Evolutionary conservation across 2,888 invertebrate species (phyloP).

Genomic region (Apodemia mormo): DNA sequence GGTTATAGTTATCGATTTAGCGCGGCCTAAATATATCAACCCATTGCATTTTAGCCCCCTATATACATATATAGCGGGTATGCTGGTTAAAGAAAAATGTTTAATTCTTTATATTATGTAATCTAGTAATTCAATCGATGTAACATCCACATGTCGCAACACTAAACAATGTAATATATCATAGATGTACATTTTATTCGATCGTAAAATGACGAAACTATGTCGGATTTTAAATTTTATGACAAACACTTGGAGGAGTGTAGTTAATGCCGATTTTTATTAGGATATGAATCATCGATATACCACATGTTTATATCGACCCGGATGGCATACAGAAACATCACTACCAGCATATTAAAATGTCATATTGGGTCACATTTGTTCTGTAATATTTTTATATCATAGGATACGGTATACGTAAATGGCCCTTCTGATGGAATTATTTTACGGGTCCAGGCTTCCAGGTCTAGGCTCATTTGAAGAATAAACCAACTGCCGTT

Average conservation of each 20-base stretch:
- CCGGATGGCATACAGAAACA: not conserved
- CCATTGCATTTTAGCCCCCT: too few relatives aligned
- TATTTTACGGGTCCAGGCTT: too few relatives aligned
- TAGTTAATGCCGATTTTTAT: slow-evolving; percentile 16
- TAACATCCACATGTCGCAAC: not conserved
- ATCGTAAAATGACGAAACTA: slow-evolving; percentile 18
- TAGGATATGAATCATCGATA: slow-evolving; percentile 14
- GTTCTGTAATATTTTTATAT: not conserved
- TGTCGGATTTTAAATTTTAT: slow-evolving; percentile 18
- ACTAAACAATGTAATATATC: slow-evolving; percentile 10
- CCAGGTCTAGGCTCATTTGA: too few relatives aligned
- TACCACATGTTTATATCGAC: not conserved
- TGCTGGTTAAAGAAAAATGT: too few relatives aligned
- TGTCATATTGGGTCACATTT: not conserved
- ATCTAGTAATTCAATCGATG: not conserved
- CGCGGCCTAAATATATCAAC: too few relatives aligned
- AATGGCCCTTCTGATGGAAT: too few relatives aligned
- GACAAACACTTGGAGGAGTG: slow-evolving; percentile 16
- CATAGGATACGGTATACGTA: too few relatives aligned
- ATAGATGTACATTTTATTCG: slow-evolving; percentile 12
- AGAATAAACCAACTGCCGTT: too few relatives aligned
- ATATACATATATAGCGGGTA: too few relatives aligned
- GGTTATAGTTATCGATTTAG: too few relatives aligned
- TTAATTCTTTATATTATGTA: not conserved
- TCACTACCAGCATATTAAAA: not conserved